Evolutionary conservation across 1,140 invertebrate species (phyloP).

Genomic region (Homarus americanus): DNA sequence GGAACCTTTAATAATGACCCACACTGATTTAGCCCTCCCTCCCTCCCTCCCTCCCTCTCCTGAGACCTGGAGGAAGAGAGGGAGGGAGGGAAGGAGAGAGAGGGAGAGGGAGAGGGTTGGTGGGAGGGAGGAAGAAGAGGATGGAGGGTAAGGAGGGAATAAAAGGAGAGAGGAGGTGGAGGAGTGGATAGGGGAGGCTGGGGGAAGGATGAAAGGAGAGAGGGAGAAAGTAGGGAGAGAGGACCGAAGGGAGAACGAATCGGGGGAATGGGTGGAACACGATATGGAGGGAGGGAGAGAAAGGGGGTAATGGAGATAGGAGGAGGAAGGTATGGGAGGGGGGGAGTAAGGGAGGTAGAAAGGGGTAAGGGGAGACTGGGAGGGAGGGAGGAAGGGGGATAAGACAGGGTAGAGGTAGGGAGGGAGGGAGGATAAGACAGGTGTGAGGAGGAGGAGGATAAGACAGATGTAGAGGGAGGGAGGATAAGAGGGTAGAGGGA

Average conservation of each 20-base stretch:
- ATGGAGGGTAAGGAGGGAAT: not conserved
- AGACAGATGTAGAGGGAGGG: too few relatives aligned
- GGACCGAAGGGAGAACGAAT: too few relatives aligned
- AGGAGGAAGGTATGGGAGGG: not conserved
- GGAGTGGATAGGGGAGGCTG: not conserved
- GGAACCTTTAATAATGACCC: constrained; percentile 8
- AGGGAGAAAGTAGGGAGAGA: not conserved
- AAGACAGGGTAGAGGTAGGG: not conserved
- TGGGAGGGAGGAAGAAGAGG: not conserved
- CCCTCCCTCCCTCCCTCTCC: not conserved
- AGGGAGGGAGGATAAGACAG: not conserved
- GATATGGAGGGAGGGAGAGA: not conserved
- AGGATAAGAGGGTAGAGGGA: not conserved
- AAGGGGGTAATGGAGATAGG: not conserved
- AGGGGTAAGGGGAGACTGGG: not conserved
- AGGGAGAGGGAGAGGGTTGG: not conserved
- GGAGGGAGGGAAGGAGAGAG: not conserved
- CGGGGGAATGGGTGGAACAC: not conserved
- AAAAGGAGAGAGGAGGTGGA: not conserved
- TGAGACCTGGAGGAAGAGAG: not conserved
- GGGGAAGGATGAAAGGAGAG: not conserved
- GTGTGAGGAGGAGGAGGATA: not conserved
- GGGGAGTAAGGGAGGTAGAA: too few relatives aligned
- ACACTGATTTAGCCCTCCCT: not conserved
- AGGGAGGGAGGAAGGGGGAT: not conserved